Evolutionary conservation across 1,140 invertebrate species (phyloP).

Genomic region (Steinernema feltiae): DNA sequence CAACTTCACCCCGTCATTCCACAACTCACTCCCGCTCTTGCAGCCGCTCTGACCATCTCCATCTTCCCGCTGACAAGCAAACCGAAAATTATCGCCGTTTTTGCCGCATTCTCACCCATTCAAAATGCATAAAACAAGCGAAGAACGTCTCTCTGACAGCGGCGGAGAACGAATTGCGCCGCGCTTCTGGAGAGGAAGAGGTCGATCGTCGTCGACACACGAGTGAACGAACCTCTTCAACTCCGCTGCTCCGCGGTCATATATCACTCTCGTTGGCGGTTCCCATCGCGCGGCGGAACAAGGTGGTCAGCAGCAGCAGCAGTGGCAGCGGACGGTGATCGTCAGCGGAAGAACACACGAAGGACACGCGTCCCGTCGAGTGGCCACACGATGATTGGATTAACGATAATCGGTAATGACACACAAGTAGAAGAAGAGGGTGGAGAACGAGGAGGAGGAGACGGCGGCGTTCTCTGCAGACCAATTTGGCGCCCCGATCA

Average conservation of each 20-base stretch:
- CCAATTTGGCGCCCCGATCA: background rate
- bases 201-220: background rate
- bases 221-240: background rate
- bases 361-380: background rate
- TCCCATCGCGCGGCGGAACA: constrained; percentile 5
- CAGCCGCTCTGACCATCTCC: too few species aligned
- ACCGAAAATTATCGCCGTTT: background rate
- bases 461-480: background rate
- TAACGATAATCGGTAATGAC: constrained; percentile 6
- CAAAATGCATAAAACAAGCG: background rate
- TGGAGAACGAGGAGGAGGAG: too few species aligned
- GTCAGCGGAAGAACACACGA: background rate
- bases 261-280: background rate
- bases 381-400: background rate
- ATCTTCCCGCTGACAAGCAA: background rate
- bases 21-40: too few species aligned
- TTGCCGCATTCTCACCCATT: background rate
- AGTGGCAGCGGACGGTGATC: background rate
- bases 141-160: too few species aligned
- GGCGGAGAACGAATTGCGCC: too few species aligned
- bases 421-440: too few species aligned
- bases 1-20: too few species aligned
- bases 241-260: background rate
- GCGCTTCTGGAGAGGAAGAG: background rate
- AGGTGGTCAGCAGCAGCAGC: background rate